Evolutionary conservation across 2,113 vertebrate species (phyloP).

Genomic region (Siphamia tubifer): DNA sequence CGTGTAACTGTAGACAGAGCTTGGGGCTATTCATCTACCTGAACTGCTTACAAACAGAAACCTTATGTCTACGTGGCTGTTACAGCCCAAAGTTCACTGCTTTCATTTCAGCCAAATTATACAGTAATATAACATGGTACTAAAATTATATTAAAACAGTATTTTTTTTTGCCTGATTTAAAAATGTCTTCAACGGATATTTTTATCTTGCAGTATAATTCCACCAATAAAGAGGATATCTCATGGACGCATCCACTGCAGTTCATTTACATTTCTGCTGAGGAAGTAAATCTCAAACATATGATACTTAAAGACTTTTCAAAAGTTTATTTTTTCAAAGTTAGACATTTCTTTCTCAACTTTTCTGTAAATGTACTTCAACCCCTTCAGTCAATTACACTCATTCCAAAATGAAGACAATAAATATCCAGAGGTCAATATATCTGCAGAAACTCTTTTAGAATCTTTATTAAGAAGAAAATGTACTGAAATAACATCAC

Average conservation of each 20-base stretch:
- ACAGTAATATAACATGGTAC: too few species aligned
- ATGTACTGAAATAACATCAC: too few species aligned
- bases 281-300: background rate
- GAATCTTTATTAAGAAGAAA: too few species aligned
- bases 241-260: background rate
- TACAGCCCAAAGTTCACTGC: slow-evolving; percentile 2
- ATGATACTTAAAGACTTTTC: background rate
- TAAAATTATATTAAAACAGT: too few species aligned
- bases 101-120: slow-evolving; percentile 3
- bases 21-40: slow-evolving; percentile 56
- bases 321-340: background rate
- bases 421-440: too few species aligned
- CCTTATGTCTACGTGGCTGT: background rate
- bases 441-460: too few species aligned
- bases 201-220: background rate
- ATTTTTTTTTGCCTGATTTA: too few species aligned
- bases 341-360: too few species aligned
- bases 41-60: slow-evolving; percentile 30
- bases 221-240: background rate
- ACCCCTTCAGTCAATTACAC: too few species aligned
- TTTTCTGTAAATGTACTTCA: too few species aligned
- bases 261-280: background rate
- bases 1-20: slow-evolving; percentile 34
- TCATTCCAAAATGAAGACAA: too few species aligned
- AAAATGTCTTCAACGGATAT: background rate